Conservation (phyloP, 2,113 vertebrate genomes). For the Eubucco bourcierii region DNA sequence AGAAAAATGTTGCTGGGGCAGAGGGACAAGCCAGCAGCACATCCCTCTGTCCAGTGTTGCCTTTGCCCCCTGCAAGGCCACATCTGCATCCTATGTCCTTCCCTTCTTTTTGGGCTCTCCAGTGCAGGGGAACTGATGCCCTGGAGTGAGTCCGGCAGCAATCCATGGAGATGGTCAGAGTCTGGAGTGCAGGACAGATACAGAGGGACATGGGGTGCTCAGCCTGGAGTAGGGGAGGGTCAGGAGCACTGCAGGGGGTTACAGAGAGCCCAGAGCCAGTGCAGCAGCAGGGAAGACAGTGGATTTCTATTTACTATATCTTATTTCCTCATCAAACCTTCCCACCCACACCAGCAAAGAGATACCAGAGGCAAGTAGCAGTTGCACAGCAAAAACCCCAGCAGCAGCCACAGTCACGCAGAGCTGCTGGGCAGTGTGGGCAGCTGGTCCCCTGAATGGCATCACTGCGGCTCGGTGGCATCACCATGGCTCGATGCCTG, state of each 20-base stretch:
- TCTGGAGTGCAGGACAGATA: not conserved
- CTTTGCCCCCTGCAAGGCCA: rapidly evolving
- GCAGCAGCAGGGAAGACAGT: not conserved
- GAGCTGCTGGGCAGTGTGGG: not conserved
- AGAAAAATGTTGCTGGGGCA: rapidly evolving
- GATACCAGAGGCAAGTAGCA: not conserved
- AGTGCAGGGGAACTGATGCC: rapidly evolving
- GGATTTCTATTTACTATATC: not conserved
- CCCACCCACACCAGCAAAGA: not conserved
- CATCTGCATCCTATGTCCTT: rapidly evolving
- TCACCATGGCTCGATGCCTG: rapidly evolving
- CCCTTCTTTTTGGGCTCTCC: not conserved
- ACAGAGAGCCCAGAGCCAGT: not conserved
- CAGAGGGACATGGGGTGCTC: not conserved
- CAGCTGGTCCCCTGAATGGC: not conserved
- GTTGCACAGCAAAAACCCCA: not conserved
- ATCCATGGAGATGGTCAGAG: rapidly evolving
- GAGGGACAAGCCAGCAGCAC: not conserved
- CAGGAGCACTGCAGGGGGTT: rapidly evolving
- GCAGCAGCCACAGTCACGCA: rapidly evolving
- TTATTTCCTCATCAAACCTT: not conserved
- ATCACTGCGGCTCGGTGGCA: not conserved
- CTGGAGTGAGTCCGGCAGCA: rapidly evolving
- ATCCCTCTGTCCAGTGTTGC: rapidly evolving
- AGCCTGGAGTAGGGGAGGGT: not conserved